These are phyloP conservation scores for Lottia scabra DNA, from an alignment of 2,888 invertebrate species.

Conservation along the genomic window DNA sequence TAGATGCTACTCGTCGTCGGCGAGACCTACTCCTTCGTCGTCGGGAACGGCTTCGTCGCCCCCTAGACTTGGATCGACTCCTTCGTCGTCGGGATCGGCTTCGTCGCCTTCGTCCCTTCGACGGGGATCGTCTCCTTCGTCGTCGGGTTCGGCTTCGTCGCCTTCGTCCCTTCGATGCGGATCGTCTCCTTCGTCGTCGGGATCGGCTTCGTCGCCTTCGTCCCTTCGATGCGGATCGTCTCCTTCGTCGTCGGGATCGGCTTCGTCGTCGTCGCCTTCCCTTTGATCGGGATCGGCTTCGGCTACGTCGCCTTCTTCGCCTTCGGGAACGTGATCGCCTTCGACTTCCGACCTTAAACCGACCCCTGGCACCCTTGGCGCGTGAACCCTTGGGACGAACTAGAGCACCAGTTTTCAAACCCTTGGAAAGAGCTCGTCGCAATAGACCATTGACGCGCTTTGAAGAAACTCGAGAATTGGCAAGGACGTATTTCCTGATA, in stretches of 20 bases:
- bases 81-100: background rate
- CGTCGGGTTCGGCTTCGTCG: background rate
- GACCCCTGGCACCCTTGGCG: background rate
- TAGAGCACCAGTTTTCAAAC: background rate
- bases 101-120: background rate
- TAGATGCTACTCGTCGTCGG: too few relatives aligned
- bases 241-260: background rate
- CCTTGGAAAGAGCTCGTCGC: background rate
- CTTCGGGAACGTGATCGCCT: background rate
- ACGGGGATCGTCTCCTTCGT: background rate
- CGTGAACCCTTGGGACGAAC: background rate
- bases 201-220: background rate
- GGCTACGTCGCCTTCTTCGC: background rate
- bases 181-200: background rate
- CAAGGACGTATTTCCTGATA: background rate
- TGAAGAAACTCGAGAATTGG: background rate
- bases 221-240: background rate
- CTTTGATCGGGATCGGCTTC: background rate
- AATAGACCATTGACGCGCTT: slow-evolving; percentile 4
- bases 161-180: background rate
- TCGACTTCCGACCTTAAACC: background rate
- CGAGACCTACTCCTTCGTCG: background rate
- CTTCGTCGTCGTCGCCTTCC: background rate
- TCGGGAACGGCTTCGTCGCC: background rate
- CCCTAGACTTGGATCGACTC: background rate